Evolutionary conservation across 1,140 invertebrate species (phyloP), one percentile per base, ranked within the genome.

Genomic region (Ceratitis capitata): DNA sequence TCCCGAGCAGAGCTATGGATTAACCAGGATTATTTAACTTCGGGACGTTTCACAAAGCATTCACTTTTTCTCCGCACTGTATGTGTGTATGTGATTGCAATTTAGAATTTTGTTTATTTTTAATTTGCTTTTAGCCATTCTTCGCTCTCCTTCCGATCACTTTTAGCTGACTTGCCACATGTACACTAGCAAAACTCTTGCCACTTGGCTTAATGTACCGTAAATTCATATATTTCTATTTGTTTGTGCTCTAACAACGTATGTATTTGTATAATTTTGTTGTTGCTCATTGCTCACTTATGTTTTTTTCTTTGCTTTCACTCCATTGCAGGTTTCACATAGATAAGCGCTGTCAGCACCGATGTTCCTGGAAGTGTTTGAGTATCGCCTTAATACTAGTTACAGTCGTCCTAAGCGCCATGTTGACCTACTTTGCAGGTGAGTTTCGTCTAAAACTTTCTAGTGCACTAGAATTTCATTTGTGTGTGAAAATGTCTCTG

Each of bases 371-470:
- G 98, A 98, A 98, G 93, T 98, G 97, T 92, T 95, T 97, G 90
- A 96, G 96, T 91, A 96, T 98, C 92, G 95, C 96, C 87, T 95
- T 98, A 92, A 97, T 98, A 90, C 94, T 98, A 88, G 93, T 98
- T 88, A 95, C 95, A 90, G 96, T 98, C 87, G 95, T 96, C 86
- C 94, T 98, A 88, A 95, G 97, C 88, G 97, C 97, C 85, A 97
- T 98, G 94, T 94, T 98, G 88, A 96, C 97, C 87, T 99, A 98
- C 93, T 98, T 98, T 93, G 97, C 96, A 94, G 96, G 98, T 98
- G 94, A 96, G 95, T 94, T 85, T 83, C 35, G 58, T 14, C 19
- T 10, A 23, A 19, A n/a, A 14, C 10, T 56, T 9, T 4, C 3
- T 16, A 35, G 32, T 35, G 29, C 32, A 14, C 3, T 32, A 35